Base-by-base conservation (phyloP, 2,113 vertebrate genomes). In the Bambusicola thoracicus region DNA sequence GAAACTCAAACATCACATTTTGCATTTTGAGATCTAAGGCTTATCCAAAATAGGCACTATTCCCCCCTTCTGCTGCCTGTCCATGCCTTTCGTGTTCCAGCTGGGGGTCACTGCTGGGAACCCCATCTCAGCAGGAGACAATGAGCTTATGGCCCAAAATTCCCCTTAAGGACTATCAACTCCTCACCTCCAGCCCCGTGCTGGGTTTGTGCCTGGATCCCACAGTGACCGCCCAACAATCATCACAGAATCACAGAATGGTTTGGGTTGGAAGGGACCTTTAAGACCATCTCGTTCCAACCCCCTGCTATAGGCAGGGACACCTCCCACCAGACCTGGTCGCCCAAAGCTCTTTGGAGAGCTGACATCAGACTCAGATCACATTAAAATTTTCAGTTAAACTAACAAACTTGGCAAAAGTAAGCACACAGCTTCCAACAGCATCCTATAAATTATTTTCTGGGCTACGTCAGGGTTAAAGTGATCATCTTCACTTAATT, bases 31-130 rank as follows among this genome's bases (percentile, higher is more conserved):
- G 19, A 30, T 22, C 29, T 38, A 61, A 68, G 46, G 6, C 15
- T 43, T 18, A 18, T 10, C 44, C 40, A 56, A 51, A 53, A 22
- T 22, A 12, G 0, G 0, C 9, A 4, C 13, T 5, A 1, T 17
- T 56, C 27, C 22, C 29, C 40, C 24, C 10, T 40, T 32, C 41
- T 41, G 73, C 34, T 34, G 44, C 41, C 29, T 15, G 1, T 8
- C 66, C 18, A 41, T 40, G 30, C 8, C 62, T 41, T 41, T 41
- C 32, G 8, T 0, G 0, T 3, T 11, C 4, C 63, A 56, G 59
- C 36, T 14, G 67, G 49, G 16, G 15, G 32, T 53, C 49, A 29
- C 58, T 21, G 69, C 9, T 2, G 2, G 74, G 16, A 68, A 38
- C 20, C 73, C 53, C 8, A 41, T 4, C 76, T 48, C 76, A 27